A percentile compares a stretch with the other conserved stretches of the same genome.
These are phyloP conservation scores for Chironomus riparius DNA, from an alignment of 2,888 invertebrate species.

Conservation along the genomic window DNA sequence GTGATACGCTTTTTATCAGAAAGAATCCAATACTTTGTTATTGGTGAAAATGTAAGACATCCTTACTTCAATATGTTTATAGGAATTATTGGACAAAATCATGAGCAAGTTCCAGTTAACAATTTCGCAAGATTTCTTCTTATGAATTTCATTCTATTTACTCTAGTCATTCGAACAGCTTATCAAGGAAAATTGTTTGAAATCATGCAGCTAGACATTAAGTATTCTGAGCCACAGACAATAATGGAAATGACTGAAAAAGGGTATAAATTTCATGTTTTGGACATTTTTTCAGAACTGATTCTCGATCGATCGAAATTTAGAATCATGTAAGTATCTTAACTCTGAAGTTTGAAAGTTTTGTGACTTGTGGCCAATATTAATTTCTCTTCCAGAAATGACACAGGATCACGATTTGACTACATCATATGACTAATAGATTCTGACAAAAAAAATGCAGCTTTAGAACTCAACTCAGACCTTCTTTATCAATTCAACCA, in stretches of 20 bases:
- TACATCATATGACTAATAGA: no score
- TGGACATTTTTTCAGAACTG: background rate
- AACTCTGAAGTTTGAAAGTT: no score
- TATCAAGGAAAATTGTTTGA: background rate
- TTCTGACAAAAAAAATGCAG: no score
- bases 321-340: background rate
- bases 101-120: background rate
- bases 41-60: background rate
- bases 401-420: no score
- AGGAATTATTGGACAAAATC: background rate
- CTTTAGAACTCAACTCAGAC: no score
- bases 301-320: background rate
- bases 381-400: no score
- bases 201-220: background rate
- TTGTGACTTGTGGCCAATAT: no score
- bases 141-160: background rate
- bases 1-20: no score
- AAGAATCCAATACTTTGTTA: no score
- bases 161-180: conserved; percentile 1
- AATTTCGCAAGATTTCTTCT: background rate
- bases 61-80: background rate
- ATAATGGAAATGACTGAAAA: background rate
- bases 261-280: background rate
- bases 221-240: background rate
- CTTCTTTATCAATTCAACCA: no score